Base-by-base conservation (phyloP, 2,797 vertebrate species). In the Poecilia picta region DNA sequence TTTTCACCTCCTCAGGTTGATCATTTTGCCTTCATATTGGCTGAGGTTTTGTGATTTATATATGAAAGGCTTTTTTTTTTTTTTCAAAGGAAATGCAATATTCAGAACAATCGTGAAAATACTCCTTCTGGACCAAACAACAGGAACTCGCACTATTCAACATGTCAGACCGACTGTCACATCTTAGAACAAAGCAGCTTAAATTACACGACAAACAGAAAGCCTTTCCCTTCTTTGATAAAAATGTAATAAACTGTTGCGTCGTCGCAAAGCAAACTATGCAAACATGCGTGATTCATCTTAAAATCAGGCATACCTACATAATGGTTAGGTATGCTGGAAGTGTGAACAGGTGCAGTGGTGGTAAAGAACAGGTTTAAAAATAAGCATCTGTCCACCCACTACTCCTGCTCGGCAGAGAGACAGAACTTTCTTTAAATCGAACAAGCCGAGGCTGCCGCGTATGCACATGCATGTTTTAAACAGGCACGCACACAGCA, bases 401-500 rank as follows among this genome's bases (percentile, higher is more conserved):
- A 13, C n/a, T 23, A 72, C 43, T 8, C 5, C 39, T 33, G 31
- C 70, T 36, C n/a, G 23, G 33, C 41, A 25, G 8, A 43, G 36
- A 51, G 10, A 77, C 8, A 64, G 25, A 59, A 2, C 20, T 51
- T 76, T 25, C 31, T 68, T 76, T 51, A 33, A 76, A 76, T 25
- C n/a, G 13, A 57, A 66, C 72, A 36, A 72, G 36, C 72, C 7
- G 20, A 72, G 16, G 3, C 20, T 80, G 11, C 16, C 28, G 0
- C 46, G 78, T 53, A 66, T 28, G 80, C 31, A 77, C 33, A 39
- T 36, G 7, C 2, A 62, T 28, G 68, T 23, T 8, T 43, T 8
- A 46, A 16, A 46, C 68, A 28, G 68, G 25, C 23, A 45, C 23
- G 2, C 49, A 45, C 49, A 80, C 71, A 72, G 83, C 49, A 79